A percentile compares a stretch with the other conserved stretches of the same genome.
These are phyloP conservation scores for Lamprologus lemairii DNA, from an alignment of 2,113 vertebrate genomes.

Conservation along the genomic window DNA sequence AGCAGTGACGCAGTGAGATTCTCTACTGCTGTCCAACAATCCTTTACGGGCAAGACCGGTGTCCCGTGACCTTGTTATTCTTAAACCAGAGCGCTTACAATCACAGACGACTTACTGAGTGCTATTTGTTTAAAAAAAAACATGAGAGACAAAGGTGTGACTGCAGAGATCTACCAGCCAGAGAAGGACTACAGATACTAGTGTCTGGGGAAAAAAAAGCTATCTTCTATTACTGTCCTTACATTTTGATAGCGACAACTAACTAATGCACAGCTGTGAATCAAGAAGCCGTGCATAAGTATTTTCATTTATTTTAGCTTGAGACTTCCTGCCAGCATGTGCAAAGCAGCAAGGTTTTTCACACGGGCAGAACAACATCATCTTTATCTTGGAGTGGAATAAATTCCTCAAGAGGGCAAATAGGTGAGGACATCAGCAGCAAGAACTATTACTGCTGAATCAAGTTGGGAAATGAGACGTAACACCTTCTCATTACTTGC, in stretches of 20 bases:
- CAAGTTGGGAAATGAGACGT: constrained; percentile 39
- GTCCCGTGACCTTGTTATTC: not conserved
- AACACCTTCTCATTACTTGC: constrained; percentile 18
- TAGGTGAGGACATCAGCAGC: constrained; percentile 2
- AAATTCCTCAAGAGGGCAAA: not conserved
- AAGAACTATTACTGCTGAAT: constrained; percentile 10
- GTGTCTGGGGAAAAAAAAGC: rapidly evolving
- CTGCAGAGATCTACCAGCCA: not conserved
- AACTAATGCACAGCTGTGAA: not conserved
- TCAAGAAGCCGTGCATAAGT: not conserved
- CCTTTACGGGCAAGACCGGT: not conserved
- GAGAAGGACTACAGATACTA: not conserved
- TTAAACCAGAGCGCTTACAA: not conserved
- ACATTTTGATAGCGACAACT: not conserved
- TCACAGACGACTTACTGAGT: not conserved
- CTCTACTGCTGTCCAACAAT: not conserved
- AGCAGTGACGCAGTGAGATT: not conserved
- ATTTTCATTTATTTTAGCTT: not conserved
- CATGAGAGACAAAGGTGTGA: not conserved
- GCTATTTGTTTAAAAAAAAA: not conserved
- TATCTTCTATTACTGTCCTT: not conserved
- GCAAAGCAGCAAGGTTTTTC: not conserved
- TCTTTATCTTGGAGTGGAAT: not conserved
- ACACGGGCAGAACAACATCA: not conserved
- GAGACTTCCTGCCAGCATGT: not conserved